Evolutionary conservation across 2,113 vertebrate genomes (phyloP).

Genomic region (Pogona vitticeps): DNA sequence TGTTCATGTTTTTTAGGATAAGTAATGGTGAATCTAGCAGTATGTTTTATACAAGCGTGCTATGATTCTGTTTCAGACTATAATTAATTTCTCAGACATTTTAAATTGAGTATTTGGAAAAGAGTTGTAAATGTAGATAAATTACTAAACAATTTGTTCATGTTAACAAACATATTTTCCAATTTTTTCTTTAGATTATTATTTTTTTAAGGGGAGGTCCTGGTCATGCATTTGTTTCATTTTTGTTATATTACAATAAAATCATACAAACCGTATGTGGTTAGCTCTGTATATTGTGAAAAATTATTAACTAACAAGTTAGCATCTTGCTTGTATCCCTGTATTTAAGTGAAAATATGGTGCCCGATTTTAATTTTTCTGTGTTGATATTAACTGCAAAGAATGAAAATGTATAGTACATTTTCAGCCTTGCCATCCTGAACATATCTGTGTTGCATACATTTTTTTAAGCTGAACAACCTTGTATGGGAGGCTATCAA

Average conservation of each 20-base stretch:
- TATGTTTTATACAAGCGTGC: slow-evolving; percentile 44
- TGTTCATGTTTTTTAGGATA: background rate
- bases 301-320: background rate
- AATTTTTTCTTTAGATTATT: slow-evolving; percentile 24
- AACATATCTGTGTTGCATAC: too few relatives aligned
- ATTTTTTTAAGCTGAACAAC: too few relatives aligned
- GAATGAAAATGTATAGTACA: background rate
- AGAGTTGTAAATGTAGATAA: slow-evolving; percentile 28
- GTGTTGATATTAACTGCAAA: background rate
- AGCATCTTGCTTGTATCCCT: background rate
- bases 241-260: slow-evolving; percentile 74
- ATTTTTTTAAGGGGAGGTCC: background rate
- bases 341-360: background rate
- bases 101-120: slow-evolving; percentile 47
- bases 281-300: slow-evolving; percentile 60
- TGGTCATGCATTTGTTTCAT: slow-evolving; percentile 59
- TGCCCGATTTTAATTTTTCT: background rate
- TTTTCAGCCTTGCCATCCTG: too few relatives aligned
- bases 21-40: slow-evolving; percentile 3
- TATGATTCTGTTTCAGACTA: slow-evolving; percentile 51
- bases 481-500: too few relatives aligned
- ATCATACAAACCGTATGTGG: slow-evolving; percentile 44
- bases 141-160: slow-evolving; percentile 54
- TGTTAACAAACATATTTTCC: slow-evolving; percentile 48
- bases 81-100: slow-evolving; percentile 38